These are phyloP conservation scores for Nomia melanderi DNA, from an alignment of 1,140 invertebrate genomes.

Conservation along the genomic window DNA sequence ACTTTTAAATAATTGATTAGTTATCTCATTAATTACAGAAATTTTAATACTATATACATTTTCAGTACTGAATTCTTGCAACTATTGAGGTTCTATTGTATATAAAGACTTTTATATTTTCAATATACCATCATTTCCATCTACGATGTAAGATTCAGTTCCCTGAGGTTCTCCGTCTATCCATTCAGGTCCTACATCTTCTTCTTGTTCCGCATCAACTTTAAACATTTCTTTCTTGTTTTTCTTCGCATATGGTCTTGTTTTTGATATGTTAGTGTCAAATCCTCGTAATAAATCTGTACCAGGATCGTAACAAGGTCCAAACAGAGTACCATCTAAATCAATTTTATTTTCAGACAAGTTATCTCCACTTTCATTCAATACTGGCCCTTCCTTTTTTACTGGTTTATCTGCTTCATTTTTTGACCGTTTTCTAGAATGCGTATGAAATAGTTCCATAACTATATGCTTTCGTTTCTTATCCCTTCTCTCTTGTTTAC, in stretches of 20 bases:
- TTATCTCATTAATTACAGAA: too few relatives aligned
- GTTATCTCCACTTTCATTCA: slow-evolving; percentile 48
- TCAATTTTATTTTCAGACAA: slow-evolving; percentile 56
- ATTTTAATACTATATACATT: too few relatives aligned
- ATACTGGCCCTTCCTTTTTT: slow-evolving; percentile 73
- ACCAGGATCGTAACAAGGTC: slow-evolving; percentile 65
- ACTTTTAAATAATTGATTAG: too few relatives aligned
- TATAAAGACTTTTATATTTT: background rate
- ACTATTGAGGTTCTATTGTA: too few relatives aligned
- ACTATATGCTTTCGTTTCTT: slow-evolving; percentile 87
- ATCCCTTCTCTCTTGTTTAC: slow-evolving; percentile 86
- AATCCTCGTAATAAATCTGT: slow-evolving; percentile 65
- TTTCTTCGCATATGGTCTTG: slow-evolving; percentile 65
- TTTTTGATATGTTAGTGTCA: slow-evolving; percentile 57
- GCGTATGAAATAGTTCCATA: slow-evolving; percentile 84
- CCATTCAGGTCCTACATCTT: slow-evolving; percentile 75
- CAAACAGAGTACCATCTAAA: slow-evolving; percentile 56
- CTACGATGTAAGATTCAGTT: slow-evolving; percentile 74
- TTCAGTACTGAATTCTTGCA: too few relatives aligned
- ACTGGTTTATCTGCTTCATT: slow-evolving; percentile 63
- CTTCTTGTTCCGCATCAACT: slow-evolving; percentile 66
- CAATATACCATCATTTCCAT: slow-evolving; percentile 73
- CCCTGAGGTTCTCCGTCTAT: slow-evolving; percentile 76
- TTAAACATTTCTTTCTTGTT: slow-evolving; percentile 64
- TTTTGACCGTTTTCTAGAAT: slow-evolving; percentile 72